Evolutionary conservation across 1,140 invertebrate species (phyloP).

Genomic region (Drosophila pruinosa): DNA sequence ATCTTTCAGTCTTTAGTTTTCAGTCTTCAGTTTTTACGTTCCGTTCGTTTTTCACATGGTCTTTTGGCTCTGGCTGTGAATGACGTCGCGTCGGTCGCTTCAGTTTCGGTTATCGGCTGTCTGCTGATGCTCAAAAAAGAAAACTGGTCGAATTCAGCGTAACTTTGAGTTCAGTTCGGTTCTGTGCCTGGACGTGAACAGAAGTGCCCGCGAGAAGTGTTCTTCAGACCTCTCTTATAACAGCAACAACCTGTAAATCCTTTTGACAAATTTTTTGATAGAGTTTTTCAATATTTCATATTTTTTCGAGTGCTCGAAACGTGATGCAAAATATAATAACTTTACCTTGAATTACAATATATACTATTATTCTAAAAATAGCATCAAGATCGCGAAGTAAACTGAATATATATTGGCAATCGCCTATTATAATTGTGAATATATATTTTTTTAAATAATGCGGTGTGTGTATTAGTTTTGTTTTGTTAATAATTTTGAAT

Average conservation of each 20-base stretch:
- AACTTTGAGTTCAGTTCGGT: conserved; percentile 79
- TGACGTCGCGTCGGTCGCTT: conserved; percentile 39
- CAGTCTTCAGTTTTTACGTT: conserved; percentile 41
- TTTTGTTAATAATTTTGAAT: conserved; percentile 19
- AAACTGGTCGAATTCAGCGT: conserved; percentile 79
- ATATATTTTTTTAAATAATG: conserved; percentile 64
- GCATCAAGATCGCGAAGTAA: not conserved
- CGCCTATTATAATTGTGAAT: conserved; percentile 20
- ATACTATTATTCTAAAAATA: no score
- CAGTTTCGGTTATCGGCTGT: conserved; percentile 45
- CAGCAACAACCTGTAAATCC: not conserved
- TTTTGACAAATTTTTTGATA: not conserved
- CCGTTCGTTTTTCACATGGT: conserved; percentile 57
- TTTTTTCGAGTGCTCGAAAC: conserved; percentile 57
- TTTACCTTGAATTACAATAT: no score
- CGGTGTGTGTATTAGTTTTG: conserved; percentile 78
- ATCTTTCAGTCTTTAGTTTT: no score
- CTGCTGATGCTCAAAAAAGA: conserved; percentile 76
- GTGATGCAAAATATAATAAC: conserved; percentile 23
- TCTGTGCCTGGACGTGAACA: conserved; percentile 78
- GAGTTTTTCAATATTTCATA: no score
- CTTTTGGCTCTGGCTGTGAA: conserved; percentile 37
- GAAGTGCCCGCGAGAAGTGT: conserved; percentile 62
- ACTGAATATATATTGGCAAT: conserved; percentile 27
- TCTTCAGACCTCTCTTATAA: conserved; percentile 13